Evolutionary conservation across 2,888 invertebrate genomes (phyloP).

Genomic region (Alsophila aescularia): DNA sequence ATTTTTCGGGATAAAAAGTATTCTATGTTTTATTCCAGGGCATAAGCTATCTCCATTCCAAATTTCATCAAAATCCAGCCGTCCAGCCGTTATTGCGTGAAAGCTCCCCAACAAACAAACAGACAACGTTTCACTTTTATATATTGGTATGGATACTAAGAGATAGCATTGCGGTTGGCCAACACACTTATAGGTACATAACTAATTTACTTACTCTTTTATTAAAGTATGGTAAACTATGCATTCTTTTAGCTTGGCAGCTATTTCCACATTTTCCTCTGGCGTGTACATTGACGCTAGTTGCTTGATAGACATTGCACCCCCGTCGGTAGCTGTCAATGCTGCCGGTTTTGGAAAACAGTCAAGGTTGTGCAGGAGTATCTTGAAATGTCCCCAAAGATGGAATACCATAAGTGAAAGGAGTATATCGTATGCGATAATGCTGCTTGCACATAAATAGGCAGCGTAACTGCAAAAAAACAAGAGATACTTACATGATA

Average conservation of each 20-base stretch:
- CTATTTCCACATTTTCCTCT: slow-evolving; percentile 28
- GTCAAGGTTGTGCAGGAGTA: slow-evolving; percentile 33
- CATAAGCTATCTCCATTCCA: no score
- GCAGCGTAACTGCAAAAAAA: slow-evolving; percentile 25
- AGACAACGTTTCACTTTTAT: no score
- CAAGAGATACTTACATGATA: no score
- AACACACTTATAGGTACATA: no score
- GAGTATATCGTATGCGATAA: slow-evolving; percentile 37
- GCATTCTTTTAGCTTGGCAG: slow-evolving; percentile 30
- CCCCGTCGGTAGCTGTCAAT: neutral
- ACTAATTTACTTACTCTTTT: slow-evolving; percentile 31
- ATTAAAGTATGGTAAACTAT: slow-evolving; percentile 35
- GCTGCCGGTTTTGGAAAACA: slow-evolving; percentile 35
- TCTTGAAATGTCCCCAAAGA: slow-evolving; percentile 43
- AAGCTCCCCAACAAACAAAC: no score
- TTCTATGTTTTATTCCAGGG: no score
- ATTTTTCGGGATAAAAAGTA: no score
- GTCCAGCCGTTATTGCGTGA: no score
- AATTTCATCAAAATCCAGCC: no score
- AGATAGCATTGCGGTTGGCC: no score
- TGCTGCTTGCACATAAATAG: slow-evolving; percentile 27
- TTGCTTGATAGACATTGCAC: neutral
- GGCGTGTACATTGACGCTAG: slow-evolving; percentile 13
- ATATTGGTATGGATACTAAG: no score
- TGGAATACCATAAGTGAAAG: slow-evolving; percentile 41